Evolutionary conservation across 2,888 invertebrate species (phyloP).

Genomic region (Tinea semifulvella): DNA sequence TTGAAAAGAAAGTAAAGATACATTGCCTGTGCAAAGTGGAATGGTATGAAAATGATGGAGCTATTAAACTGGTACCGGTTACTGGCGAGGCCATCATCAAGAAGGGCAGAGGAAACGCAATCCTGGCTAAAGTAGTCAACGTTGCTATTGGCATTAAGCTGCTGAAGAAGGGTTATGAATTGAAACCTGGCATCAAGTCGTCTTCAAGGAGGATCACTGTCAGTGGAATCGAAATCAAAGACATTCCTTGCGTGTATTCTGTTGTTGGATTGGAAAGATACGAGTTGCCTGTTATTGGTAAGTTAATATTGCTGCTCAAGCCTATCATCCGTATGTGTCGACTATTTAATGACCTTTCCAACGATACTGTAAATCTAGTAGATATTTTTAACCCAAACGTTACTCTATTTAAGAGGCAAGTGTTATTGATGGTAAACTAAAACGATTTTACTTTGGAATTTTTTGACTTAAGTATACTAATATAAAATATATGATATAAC

Average conservation of each 20-base stretch:
- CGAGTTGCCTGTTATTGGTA: constrained; percentile 77
- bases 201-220: constrained; percentile 71
- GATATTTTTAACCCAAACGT: too few species aligned
- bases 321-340: too few species aligned
- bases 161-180: constrained; percentile 65
- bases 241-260: constrained; percentile 73
- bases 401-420: too few species aligned
- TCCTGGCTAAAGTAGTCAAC: constrained; percentile 63
- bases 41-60: constrained; percentile 72
- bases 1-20: constrained; percentile 71
- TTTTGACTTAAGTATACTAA: too few species aligned
- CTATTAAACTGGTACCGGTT: constrained; percentile 66
- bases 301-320: too few species aligned
- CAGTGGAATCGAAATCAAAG: constrained; percentile 67
- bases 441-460: too few species aligned
- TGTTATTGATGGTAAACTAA: too few species aligned
- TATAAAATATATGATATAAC: too few species aligned
- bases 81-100: constrained; percentile 66
- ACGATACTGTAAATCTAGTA: too few species aligned
- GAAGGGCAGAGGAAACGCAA: constrained; percentile 60
- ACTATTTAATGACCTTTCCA: too few species aligned
- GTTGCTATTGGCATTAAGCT: constrained; percentile 66
- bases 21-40: constrained; percentile 73
- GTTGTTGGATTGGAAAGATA: constrained; percentile 72
- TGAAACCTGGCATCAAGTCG: constrained; percentile 71